A percentile compares a stretch with the other conserved stretches of the same genome.
Conservation (phyloP, 2,113 vertebrate genomes). For the Phaethornis superciliosus region DNA sequence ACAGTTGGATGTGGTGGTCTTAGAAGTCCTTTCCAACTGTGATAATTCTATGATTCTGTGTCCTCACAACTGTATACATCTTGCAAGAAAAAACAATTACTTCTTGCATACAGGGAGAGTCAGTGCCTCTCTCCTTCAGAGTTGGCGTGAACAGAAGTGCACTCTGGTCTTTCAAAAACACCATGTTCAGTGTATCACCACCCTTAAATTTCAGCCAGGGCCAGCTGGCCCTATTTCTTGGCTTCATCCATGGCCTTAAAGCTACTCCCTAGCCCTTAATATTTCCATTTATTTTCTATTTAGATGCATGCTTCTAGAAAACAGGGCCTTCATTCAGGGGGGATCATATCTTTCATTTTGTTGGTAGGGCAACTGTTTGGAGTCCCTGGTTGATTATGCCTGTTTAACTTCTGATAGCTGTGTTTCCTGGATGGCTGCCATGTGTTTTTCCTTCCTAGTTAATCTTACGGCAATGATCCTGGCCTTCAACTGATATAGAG, state of each 20-base stretch:
- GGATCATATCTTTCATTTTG: not conserved
- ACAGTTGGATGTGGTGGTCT: too few relatives aligned
- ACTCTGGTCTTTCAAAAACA: not conserved
- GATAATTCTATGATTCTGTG: not conserved
- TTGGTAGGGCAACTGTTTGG: not conserved
- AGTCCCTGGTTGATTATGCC: constrained; percentile 8
- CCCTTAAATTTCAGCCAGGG: not conserved
- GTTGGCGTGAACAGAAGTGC: not conserved
- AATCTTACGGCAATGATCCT: constrained; percentile 30
- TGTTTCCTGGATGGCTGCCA: constrained; percentile 45
- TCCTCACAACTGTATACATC: not conserved
- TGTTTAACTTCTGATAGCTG: constrained; percentile 41
- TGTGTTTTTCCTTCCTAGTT: constrained; percentile 34
- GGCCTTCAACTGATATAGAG: constrained; percentile 34
- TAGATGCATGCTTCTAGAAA: constrained; percentile 12
- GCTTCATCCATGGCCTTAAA: not conserved
- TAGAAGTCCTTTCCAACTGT: too few relatives aligned
- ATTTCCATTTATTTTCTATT: not conserved
- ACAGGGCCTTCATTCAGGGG: not conserved
- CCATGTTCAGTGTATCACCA: not conserved
- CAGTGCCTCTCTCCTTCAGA: not conserved
- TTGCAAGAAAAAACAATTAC: not conserved
- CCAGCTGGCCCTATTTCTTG: not conserved
- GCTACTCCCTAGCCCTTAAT: not conserved
- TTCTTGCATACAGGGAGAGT: not conserved